Percentiles rank a stretch among this genome's conserved stretches.
Evolutionary conservation across 2,113 vertebrate species (phyloP).

Genomic region (Arizona elegans): DNA sequence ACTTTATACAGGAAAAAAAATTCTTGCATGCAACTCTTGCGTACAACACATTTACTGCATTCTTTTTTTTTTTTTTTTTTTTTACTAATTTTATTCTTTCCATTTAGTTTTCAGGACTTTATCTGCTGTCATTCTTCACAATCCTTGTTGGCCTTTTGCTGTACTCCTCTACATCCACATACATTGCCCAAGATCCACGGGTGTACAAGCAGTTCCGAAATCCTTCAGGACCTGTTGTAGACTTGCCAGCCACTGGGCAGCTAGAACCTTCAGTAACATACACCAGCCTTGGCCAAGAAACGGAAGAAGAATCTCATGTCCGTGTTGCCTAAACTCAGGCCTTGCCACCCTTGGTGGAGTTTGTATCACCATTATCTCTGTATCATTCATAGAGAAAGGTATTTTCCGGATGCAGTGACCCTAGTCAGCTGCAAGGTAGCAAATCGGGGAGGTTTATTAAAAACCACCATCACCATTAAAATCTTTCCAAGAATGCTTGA

Average conservation of each 20-base stretch:
- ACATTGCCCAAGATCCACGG: constrained; percentile 88
- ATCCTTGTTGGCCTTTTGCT: constrained; percentile 88
- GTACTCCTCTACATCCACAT: constrained; percentile 89
- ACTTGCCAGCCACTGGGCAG: constrained; percentile 72
- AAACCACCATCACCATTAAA: constrained; percentile 15
- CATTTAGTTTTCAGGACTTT: constrained; percentile 91
- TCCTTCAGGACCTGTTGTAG: constrained; percentile 76
- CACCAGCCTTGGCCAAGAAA: constrained; percentile 86
- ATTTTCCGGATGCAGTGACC: constrained; percentile 73
- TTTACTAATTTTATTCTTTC: constrained; percentile 35
- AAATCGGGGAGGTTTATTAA: constrained; percentile 69
- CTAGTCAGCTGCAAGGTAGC: constrained; percentile 73
- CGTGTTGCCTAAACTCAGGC: constrained; percentile 75
- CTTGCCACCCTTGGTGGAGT: constrained; percentile 58
- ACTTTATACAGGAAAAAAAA: not conserved
- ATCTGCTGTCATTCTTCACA: constrained; percentile 89
- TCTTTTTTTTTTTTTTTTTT: not conserved
- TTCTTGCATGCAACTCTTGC: not conserved
- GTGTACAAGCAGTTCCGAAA: constrained; percentile 97
- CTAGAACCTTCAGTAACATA: constrained; percentile 91
- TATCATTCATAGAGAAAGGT: constrained; percentile 81
- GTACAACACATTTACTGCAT: not conserved
- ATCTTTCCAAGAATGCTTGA: constrained; percentile 47
- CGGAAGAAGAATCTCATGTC: constrained; percentile 83
- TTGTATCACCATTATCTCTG: constrained; percentile 69